A percentile compares a stretch with the other conserved stretches of the same genome.
phyloP scores from a whole-genome alignment of 2,113 vertebrate species.

The Coryphaenoides rupestris region DNA sequence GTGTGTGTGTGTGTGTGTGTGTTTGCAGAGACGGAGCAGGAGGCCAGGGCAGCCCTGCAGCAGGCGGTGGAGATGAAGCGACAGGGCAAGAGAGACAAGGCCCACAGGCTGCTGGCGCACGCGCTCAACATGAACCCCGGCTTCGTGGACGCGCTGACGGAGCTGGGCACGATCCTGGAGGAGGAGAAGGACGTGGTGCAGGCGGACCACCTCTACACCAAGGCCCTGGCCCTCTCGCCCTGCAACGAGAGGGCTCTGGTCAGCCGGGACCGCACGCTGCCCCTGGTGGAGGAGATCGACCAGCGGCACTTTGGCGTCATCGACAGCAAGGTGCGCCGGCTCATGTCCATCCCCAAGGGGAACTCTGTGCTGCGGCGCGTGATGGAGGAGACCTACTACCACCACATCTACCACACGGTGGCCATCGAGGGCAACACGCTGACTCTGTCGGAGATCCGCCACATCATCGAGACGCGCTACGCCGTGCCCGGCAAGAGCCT shows the following conservation, averaged over 20 bases:
- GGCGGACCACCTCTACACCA: conserved; percentile 91
- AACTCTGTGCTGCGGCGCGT: conserved; percentile 87
- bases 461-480: conserved; percentile 94
- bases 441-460: conserved; percentile 89
- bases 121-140: conserved; percentile 90
- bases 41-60: conserved; percentile 87
- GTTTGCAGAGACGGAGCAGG: conserved; percentile 79
- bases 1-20: too few species aligned
- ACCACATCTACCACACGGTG: conserved; percentile 98
- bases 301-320: conserved; percentile 91
- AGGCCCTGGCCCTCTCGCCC: conserved; percentile 86
- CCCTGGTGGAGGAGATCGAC: conserved; percentile 94
- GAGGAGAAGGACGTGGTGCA: conserved; percentile 94
- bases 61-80: conserved; percentile 94
- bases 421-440: conserved; percentile 98
- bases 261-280: conserved; percentile 86
- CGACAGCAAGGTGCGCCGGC: conserved; percentile 89
- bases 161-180: conserved; percentile 90
- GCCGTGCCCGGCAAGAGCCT: conserved; percentile 92
- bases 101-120: conserved; percentile 88
- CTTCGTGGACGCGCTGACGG: conserved; percentile 87
- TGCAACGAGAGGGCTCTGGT: conserved; percentile 86
- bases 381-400: conserved; percentile 97
- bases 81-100: conserved; percentile 88
- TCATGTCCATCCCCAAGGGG: conserved; percentile 95